A percentile compares a stretch with the other conserved stretches of the same genome.
phyloP scores from a whole-genome alignment of 2,888 invertebrate species.

The Lissocephala sabroskyi region DNA sequence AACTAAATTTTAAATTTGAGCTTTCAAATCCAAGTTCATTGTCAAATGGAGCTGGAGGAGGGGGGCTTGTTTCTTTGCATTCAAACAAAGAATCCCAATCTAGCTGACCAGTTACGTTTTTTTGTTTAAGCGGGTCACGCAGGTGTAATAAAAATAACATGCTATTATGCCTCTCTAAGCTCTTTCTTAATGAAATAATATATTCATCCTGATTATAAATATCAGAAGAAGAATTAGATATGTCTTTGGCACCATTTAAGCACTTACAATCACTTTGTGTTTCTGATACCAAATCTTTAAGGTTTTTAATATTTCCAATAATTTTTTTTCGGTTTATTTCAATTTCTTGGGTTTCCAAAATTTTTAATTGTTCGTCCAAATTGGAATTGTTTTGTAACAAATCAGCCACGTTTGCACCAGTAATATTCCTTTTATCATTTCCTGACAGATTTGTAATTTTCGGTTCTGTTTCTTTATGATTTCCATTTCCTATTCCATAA shows the following conservation, averaged over 20 bases:
- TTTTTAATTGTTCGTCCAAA: conserved; percentile 68
- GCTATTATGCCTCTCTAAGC: conserved; percentile 70
- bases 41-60: conserved; percentile 86
- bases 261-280: too few species aligned
- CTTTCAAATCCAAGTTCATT: conserved; percentile 69
- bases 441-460: conserved; percentile 4
- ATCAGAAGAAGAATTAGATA: conserved; percentile 38
- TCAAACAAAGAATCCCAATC: conserved; percentile 51
- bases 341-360: conserved; percentile 67
- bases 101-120: conserved; percentile 39
- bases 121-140: conserved; percentile 69
- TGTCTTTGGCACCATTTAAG: background rate
- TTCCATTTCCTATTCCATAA: too few species aligned
- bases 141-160: conserved; percentile 71
- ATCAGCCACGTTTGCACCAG: conserved; percentile 50
- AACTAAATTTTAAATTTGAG: too few species aligned
- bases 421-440: too few species aligned
- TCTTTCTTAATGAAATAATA: conserved; percentile 68
- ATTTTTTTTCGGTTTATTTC: conserved; percentile 63
- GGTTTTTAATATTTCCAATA: conserved; percentile 24
- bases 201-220: conserved; percentile 71
- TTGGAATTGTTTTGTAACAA: conserved; percentile 68
- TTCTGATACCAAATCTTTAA: background rate
- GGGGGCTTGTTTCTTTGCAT: conserved; percentile 79
- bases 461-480: too few species aligned